Conservation (phyloP, 1,140 invertebrate genomes). For the Macrotrachela quadricornifera region DNA sequence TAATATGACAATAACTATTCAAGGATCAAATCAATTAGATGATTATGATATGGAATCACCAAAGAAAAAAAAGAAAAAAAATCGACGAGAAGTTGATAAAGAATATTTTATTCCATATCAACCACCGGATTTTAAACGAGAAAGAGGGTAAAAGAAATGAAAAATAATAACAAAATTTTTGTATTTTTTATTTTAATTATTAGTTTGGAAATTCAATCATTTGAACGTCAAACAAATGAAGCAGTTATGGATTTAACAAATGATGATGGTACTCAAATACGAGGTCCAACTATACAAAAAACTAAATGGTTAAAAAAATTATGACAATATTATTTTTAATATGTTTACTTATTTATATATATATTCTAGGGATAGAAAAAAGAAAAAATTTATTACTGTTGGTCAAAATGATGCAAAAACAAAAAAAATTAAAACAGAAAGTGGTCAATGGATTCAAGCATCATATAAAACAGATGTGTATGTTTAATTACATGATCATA, state of each 20-base stretch:
- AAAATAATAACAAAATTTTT: neutral
- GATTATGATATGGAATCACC: neutral
- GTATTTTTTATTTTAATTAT: neutral
- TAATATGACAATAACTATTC: too few relatives aligned
- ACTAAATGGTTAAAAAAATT: neutral
- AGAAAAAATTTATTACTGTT: conserved; percentile 6
- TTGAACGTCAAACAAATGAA: neutral
- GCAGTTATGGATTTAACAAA: conserved; percentile 1
- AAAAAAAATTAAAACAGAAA: conserved; percentile 7
- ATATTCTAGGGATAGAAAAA: neutral
- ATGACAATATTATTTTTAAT: too few relatives aligned
- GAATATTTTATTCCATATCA: conserved; percentile 4
- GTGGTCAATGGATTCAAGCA: conserved; percentile 7
- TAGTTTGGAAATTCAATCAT: neutral
- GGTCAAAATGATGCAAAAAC: neutral
- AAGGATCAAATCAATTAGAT: too few relatives aligned
- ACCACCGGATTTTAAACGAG: conserved; percentile 4
- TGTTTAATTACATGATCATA: too few relatives aligned
- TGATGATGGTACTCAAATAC: conserved; percentile 1
- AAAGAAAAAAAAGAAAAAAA: neutral
- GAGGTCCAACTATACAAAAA: conserved; percentile 1
- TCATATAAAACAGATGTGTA: conserved; percentile 7
- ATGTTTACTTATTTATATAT: too few relatives aligned
- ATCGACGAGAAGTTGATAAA: neutral
- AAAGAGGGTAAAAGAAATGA: neutral